Percentiles rank a stretch among this genome's conserved stretches.
Evolutionary conservation across 2,113 vertebrate genomes (phyloP).

Genomic region (Prunella fulvescens): DNA sequence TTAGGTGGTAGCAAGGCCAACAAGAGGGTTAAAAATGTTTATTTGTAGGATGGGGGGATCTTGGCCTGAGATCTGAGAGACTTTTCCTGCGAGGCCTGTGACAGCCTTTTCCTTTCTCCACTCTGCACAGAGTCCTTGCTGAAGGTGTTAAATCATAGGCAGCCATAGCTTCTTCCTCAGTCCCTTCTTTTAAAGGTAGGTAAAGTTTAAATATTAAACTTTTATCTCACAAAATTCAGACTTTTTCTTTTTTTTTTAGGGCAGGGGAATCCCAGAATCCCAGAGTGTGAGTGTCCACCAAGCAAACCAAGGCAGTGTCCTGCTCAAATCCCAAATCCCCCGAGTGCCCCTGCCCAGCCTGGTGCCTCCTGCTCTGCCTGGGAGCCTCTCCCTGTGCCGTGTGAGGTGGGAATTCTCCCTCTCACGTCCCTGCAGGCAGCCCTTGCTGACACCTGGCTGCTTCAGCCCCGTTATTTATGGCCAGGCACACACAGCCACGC

Average conservation of each 20-base stretch:
- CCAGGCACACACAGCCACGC: not conserved
- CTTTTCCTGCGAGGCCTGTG: not conserved
- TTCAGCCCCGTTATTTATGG: not conserved
- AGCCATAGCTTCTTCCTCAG: rapidly evolving
- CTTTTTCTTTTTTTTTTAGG: not conserved
- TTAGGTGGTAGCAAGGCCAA: rapidly evolving
- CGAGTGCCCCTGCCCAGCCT: rapidly evolving
- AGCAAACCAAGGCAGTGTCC: not conserved
- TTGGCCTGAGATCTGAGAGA: not conserved
- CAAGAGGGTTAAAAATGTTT: not conserved
- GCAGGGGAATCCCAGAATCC: not conserved
- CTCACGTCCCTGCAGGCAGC: not conserved
- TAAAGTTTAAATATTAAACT: not conserved
- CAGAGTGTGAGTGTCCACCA: not conserved
- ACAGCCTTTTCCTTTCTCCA: not conserved
- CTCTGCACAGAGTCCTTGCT: not conserved
- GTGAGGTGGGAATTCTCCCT: not conserved
- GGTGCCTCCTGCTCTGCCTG: not conserved
- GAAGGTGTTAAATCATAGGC: not conserved
- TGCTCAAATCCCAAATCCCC: not conserved
- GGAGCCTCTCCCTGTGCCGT: not conserved
- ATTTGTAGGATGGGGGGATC: not conserved
- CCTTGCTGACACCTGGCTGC: not conserved
- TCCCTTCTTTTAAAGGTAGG: not conserved
- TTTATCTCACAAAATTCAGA: not conserved